Percentiles rank a stretch among this genome's conserved stretches.
Evolutionary conservation across 2,113 vertebrate species (phyloP).

Genomic region (Lamprologus ornatipinnis): DNA sequence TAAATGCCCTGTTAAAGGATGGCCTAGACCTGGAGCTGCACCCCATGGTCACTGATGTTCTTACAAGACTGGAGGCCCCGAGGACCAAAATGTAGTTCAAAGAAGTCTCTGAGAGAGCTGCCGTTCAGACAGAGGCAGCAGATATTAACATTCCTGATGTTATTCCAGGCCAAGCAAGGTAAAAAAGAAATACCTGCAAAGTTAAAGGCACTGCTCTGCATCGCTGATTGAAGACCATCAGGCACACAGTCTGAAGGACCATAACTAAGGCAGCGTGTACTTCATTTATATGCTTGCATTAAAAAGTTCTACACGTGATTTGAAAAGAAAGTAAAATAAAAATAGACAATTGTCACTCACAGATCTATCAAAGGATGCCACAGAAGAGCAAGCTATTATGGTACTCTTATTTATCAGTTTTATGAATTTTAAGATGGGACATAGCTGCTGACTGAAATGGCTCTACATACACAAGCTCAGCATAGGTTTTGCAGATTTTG

Average conservation of each 20-base stretch:
- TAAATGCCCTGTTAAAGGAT: not conserved
- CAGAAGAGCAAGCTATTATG: not conserved
- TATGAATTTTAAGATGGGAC: not conserved
- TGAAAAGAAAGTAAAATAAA: not conserved
- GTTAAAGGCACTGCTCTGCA: slow-evolving; percentile 4
- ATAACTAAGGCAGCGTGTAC: not conserved
- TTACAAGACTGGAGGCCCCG: not conserved
- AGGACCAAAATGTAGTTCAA: not conserved
- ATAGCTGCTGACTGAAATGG: not conserved
- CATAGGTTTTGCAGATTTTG: not conserved
- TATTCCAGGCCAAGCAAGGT: not conserved
- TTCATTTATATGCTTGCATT: slow-evolving; percentile 8
- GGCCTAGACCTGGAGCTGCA: not conserved
- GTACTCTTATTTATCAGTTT: not conserved
- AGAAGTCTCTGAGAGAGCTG: not conserved
- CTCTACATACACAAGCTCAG: not conserved
- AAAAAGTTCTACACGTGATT: not conserved
- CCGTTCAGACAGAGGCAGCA: not conserved
- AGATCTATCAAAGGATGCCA: not conserved
- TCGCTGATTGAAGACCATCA: not conserved
- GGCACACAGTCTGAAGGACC: not conserved
- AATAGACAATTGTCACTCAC: not conserved
- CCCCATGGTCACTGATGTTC: not conserved
- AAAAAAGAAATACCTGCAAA: not conserved
- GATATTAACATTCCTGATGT: slow-evolving; percentile 27